phyloP scores from a whole-genome alignment of 2,797 vertebrate species.

The Anomalospiza imberbis region DNA sequence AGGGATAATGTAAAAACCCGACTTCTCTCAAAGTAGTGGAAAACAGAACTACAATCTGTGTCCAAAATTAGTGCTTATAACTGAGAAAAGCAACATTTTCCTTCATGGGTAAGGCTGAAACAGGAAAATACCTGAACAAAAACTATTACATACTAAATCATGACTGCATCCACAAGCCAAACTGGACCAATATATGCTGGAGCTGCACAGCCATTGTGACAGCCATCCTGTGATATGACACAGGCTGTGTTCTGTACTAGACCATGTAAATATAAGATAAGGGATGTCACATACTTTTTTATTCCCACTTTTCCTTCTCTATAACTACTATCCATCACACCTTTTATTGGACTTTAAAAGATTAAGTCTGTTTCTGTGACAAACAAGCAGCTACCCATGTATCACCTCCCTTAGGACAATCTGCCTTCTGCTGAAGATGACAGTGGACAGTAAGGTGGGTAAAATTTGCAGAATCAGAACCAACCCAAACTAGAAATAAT shows the following conservation, averaged over 20 bases:
- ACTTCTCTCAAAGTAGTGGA: not conserved
- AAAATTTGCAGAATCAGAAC: not conserved
- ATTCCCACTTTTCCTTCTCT: not conserved
- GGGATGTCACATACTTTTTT: not conserved
- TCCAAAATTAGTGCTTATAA: not conserved
- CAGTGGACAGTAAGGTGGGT: not conserved
- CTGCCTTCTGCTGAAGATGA: not conserved
- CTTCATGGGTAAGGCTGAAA: not conserved
- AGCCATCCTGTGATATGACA: not conserved
- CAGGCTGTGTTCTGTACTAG: not conserved
- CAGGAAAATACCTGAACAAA: not conserved
- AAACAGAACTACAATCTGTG: not conserved
- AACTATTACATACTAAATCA: not conserved
- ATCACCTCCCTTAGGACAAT: not conserved
- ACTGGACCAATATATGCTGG: not conserved
- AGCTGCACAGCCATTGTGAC: not conserved
- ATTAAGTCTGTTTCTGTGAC: not conserved
- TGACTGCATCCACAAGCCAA: not conserved
- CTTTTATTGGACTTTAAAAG: not conserved
- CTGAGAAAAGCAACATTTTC: not conserved
- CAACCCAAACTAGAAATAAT: not conserved
- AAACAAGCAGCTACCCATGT: rapidly evolving
- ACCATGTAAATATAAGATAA: not conserved
- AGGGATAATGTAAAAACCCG: rapidly evolving
- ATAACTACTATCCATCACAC: not conserved